Base-by-base conservation (phyloP, 2,113 vertebrate species). In the Abramis brama region DNA sequence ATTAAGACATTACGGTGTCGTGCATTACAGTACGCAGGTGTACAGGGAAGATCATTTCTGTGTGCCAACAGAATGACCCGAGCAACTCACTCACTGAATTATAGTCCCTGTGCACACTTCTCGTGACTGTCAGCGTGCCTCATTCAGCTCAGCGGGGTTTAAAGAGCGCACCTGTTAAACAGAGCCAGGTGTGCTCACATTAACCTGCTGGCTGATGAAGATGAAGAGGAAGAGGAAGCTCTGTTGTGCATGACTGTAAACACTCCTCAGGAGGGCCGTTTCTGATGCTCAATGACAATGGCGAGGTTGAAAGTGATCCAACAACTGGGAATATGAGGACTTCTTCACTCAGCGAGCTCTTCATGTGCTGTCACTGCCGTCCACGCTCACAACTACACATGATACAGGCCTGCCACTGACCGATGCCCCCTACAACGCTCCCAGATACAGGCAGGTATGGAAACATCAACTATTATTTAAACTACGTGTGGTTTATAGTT, bases 221-320 rank as follows among this genome's bases (percentile, higher is more conserved):
- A 50, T 75, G 71, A 43, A 23, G 12, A 3, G 39, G 71, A 71
- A 17, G 33, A 71, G 30, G 19, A 71, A 39, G 3, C 70, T 23
- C 47, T 15, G 47, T 43, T 13, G 27, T 36, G 52, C 30, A 25
- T 55, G 33, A 11, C 50, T 52, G 70, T 84, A 85, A 78, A 88
- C 80, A 47, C 85, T 83, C 70, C 79, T 60, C 47, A 50, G 83
- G 79, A 89, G 76, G 78, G 25, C 74, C 71, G 25, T 23, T 75
- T 45, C 27, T 45, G 57, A 15, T 1, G 25, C 47, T 76, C 36
- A 12, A 1, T 39, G 19, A 90, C 88, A 91, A 91, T 87, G 84
- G 88, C 68, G 89, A 59, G 55, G 50, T 68, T 92, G 91, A 90
- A 90, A 90, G 87, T 57, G 90, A 93, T 86, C 87, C 33, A 43